Evolutionary conservation across 2,888 invertebrate genomes (phyloP).

Genomic region (Sialis lutaria): DNA sequence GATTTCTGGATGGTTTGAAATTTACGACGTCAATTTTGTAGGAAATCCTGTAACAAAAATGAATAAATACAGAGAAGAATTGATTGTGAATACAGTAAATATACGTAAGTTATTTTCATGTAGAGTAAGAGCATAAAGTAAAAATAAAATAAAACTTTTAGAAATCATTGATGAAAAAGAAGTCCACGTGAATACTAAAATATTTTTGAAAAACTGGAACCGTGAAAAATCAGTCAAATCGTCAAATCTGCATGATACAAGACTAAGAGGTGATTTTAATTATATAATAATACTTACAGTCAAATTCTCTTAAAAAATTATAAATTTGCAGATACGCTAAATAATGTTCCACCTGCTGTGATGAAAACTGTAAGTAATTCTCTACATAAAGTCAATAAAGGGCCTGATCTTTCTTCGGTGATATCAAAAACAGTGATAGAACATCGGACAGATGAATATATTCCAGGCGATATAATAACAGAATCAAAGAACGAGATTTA

Average conservation of each 20-base stretch:
- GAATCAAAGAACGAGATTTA: too few relatives aligned
- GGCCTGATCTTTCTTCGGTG: too few relatives aligned
- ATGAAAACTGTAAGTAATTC: too few relatives aligned
- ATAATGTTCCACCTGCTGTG: too few relatives aligned
- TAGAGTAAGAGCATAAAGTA: background rate
- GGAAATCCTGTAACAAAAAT: conserved; percentile 46
- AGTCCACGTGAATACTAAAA: conserved; percentile 37
- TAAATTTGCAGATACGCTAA: too few relatives aligned
- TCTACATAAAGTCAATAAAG: too few relatives aligned
- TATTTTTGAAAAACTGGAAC: conserved; percentile 39
- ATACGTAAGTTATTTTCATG: conserved; percentile 29
- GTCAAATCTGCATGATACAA: too few relatives aligned
- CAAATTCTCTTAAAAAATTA: background rate
- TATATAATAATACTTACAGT: background rate
- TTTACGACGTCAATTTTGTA: conserved; percentile 36
- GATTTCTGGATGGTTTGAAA: conserved; percentile 32
- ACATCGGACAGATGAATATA: too few relatives aligned
- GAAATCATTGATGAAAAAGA: conserved; percentile 39
- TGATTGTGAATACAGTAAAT: conserved; percentile 41
- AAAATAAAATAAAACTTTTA: conserved; percentile 17
- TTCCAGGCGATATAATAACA: too few relatives aligned
- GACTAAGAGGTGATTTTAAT: background rate
- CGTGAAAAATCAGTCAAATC: too few relatives aligned
- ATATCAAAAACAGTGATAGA: too few relatives aligned
- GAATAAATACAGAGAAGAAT: conserved; percentile 46